phyloP scores from a whole-genome alignment of 2,113 vertebrate species.

The Pampusana beccarii region DNA sequence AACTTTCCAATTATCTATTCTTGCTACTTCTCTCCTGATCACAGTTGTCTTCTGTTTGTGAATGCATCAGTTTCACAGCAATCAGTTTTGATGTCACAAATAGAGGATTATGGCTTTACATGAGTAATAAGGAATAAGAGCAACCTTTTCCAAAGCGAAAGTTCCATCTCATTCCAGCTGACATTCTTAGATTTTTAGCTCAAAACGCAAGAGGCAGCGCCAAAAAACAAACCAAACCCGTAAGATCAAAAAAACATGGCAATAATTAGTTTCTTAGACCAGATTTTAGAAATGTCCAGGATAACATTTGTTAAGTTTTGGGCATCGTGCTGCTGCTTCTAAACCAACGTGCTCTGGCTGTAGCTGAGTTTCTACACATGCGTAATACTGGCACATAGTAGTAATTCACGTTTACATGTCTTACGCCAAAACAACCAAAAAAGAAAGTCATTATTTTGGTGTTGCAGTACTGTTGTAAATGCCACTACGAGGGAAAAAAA shows the following conservation, averaged over 20 bases:
- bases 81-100: neutral
- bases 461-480: neutral
- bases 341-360: neutral
- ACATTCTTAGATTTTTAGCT: neutral
- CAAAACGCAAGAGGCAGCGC: neutral
- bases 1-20: neutral
- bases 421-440: neutral
- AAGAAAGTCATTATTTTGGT: neutral
- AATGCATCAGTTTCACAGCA: neutral
- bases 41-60: neutral
- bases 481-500: neutral
- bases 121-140: slow-evolving; percentile 3
- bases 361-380: neutral
- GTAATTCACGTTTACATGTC: neutral
- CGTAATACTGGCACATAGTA: neutral
- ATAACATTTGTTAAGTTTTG: neutral
- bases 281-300: neutral
- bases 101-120: slow-evolving; percentile 20
- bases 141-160: neutral
- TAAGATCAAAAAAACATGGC: neutral
- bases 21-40: neutral
- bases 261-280: neutral
- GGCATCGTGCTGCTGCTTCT: neutral
- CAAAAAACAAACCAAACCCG: neutral
- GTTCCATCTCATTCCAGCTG: neutral